phyloP scores from a whole-genome alignment of 2,888 invertebrate genomes.

The Cremastinae sp. region DNA sequence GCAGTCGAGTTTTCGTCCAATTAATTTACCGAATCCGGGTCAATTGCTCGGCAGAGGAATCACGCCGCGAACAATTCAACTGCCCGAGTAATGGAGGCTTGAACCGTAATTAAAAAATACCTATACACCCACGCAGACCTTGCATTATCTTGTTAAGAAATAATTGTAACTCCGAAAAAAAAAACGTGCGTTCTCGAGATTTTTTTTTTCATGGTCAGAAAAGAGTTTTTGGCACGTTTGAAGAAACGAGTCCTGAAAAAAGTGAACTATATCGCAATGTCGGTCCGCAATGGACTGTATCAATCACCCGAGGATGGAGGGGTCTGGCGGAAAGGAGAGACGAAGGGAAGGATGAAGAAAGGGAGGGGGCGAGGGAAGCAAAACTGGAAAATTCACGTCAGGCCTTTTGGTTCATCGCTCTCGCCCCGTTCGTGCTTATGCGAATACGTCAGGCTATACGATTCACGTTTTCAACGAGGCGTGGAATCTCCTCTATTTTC shows the following conservation, averaged over 20 bases:
- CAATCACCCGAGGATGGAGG: constrained; percentile 40
- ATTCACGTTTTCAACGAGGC: constrained; percentile 25
- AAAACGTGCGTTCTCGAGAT: too few relatives aligned
- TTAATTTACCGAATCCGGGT: constrained; percentile 38
- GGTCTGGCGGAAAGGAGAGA: neutral
- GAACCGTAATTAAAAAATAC: constrained; percentile 4
- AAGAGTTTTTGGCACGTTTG: neutral
- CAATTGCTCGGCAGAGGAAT: constrained; percentile 35
- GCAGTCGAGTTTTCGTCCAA: constrained; percentile 38
- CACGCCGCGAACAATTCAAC: constrained; percentile 1
- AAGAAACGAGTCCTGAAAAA: constrained; percentile 10
- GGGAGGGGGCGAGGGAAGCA: too few relatives aligned
- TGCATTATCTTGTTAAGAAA: too few relatives aligned
- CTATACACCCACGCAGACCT: too few relatives aligned
- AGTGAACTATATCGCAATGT: constrained; percentile 8
- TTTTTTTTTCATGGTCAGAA: too few relatives aligned
- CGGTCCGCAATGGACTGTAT: constrained; percentile 35
- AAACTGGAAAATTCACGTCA: constrained; percentile 21
- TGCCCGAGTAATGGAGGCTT: neutral
- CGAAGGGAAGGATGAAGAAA: too few relatives aligned
- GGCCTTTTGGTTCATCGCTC: constrained; percentile 29
- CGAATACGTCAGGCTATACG: constrained; percentile 17
- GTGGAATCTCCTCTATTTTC: constrained; percentile 15
- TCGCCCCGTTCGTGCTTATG: constrained; percentile 1
- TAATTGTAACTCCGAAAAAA: too few relatives aligned